A percentile compares a stretch with the other conserved stretches of the same genome.
These are phyloP conservation scores for Rotaria sp. DNA, from an alignment of 2,888 invertebrate species.

Conservation along the genomic window DNA sequence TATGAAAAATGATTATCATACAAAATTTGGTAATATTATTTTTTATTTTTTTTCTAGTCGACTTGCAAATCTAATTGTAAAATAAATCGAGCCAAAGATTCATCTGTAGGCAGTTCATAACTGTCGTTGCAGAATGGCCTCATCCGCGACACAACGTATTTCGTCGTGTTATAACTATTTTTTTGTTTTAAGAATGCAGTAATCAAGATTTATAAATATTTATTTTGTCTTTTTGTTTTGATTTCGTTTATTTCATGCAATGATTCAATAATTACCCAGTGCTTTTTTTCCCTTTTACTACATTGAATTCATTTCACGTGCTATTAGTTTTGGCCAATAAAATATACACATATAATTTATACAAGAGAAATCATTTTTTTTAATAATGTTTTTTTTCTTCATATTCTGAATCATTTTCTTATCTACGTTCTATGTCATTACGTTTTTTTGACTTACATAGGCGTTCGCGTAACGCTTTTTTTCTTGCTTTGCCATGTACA, in stretches of 20 bases:
- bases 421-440: not conserved
- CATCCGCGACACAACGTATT: not conserved
- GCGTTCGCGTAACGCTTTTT: too few species aligned
- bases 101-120: not conserved
- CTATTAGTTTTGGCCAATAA: too few species aligned
- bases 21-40: too few species aligned
- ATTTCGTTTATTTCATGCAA: not conserved
- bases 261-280: not conserved
- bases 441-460: not conserved
- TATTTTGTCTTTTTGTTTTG: not conserved
- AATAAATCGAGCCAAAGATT: not conserved
- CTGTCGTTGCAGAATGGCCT: not conserved
- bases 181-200: not conserved
- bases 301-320: not conserved
- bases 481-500: too few species aligned
- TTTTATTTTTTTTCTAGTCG: not conserved
- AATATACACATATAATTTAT: too few species aligned
- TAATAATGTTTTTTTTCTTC: not conserved
- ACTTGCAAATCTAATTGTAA: not conserved
- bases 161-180: not conserved
- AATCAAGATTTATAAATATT: not conserved
- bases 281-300: not conserved
- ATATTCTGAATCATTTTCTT: not conserved
- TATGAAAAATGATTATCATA: too few species aligned
- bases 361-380: too few species aligned